Conservation (phyloP, 2,888 invertebrate genomes). For the Pyrocoelia pectoralis region DNA sequence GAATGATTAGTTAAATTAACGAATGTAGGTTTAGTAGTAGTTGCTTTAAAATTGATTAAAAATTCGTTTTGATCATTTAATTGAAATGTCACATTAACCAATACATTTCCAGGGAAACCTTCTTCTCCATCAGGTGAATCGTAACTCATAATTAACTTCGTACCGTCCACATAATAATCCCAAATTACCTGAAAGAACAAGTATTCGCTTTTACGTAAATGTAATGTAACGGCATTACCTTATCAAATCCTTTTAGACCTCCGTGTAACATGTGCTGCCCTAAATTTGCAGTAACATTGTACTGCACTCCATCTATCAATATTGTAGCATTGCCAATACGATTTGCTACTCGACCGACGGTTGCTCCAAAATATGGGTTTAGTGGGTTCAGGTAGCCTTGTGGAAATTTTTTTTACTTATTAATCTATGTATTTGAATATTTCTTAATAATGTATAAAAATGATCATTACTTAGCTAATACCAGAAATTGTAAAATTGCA, state of each 20-base stretch:
- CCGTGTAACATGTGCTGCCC: constrained; percentile 82
- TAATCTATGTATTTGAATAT: no score
- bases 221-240: constrained; percentile 62
- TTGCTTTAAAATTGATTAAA: constrained; percentile 77
- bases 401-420: no score
- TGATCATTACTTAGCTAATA: no score
- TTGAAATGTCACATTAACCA: constrained; percentile 74
- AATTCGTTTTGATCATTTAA: constrained; percentile 79
- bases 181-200: constrained; percentile 70
- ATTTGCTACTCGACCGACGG: constrained; percentile 88
- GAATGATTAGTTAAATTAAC: constrained; percentile 89
- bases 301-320: constrained; percentile 70
- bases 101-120: constrained; percentile 87
- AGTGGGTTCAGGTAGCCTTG: constrained; percentile 71
- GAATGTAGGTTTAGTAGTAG: constrained; percentile 79
- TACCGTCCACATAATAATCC: constrained; percentile 68
- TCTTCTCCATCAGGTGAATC: constrained; percentile 82
- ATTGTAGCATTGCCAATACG: constrained; percentile 78
- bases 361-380: constrained; percentile 89
- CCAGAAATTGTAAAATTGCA: no score
- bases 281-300: constrained; percentile 77
- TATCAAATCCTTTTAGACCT: constrained; percentile 84
- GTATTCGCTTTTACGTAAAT: no score
- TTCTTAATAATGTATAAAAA: no score
- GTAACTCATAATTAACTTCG: constrained; percentile 76